Base-by-base conservation (phyloP, 2,888 invertebrate species). In the Sympetrum striolatum region DNA sequence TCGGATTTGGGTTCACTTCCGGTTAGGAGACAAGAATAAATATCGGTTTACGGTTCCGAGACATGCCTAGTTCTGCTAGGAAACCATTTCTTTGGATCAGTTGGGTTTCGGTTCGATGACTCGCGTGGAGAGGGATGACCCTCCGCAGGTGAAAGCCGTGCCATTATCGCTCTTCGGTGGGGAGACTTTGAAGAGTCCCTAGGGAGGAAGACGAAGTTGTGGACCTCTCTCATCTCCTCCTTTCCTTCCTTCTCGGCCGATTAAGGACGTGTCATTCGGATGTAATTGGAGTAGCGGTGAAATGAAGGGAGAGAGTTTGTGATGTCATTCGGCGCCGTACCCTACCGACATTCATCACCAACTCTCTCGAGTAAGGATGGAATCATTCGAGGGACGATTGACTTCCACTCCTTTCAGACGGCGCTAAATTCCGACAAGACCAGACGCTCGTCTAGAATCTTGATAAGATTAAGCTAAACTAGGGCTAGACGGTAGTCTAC, bases 231-330 rank as follows among this genome's bases (percentile, higher is more conserved):
- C n/a, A n/a, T n/a, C n/a, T n/a, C n/a, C n/a, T n/a, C 64, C 64
- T 58, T 44, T 48, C 48, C 81, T 81, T 48, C 81, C 82, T 58
- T 58, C 31, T 53, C 37, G 86, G 18, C 86, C 86, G 86, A 86
- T 86, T 86, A 86, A 86, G 64, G 86, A 64, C 86, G 86, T 86
- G 86, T 86, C 86, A 86, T 60, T 25, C 60, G 86, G 86, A 86
- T 86, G 86, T 86, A 86, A 86, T 86, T 86, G 86, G 86, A 86
- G 86, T 58, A 86, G 86, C 86, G 58, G 86, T n/a, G 60, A 86
- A 86, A 86, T 86, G 86, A 86, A 86, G 60, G 60, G 86, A 86
- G 58, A 39, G 81, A 39, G 80, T 39, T 39, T 18, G 86, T 22
- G 14, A 60, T 58, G 86, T 18, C 53, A 58, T 58, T 31, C 53